Conservation (phyloP, 2,113 vertebrate genomes). For the Trematocara unimaculatum region DNA sequence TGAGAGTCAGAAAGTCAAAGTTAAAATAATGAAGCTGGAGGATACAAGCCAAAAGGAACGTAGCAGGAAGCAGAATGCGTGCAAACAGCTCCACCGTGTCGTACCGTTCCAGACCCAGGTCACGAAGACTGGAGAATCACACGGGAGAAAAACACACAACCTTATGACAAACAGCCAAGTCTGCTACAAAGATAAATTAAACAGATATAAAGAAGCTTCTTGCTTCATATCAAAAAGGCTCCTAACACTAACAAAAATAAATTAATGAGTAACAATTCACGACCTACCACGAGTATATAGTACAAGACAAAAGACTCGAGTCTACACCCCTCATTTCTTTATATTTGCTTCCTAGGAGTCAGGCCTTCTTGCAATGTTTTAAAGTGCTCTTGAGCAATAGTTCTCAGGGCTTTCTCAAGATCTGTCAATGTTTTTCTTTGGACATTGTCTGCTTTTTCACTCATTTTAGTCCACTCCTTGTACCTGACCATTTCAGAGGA, state of each 20-base stretch:
- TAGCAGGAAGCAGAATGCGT: slow-evolving; percentile 68
- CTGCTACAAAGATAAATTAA: neutral
- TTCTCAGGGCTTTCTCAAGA: neutral
- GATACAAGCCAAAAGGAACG: slow-evolving; percentile 74
- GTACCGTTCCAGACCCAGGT: slow-evolving; percentile 72
- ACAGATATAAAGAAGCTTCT: neutral
- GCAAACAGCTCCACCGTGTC: slow-evolving; percentile 68
- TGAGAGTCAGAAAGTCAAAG: slow-evolving; percentile 72
- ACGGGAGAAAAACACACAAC: neutral
- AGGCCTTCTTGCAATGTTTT: neutral
- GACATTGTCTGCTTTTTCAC: neutral
- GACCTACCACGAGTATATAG: neutral
- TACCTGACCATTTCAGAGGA: neutral
- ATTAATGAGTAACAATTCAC: neutral
- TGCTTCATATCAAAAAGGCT: neutral
- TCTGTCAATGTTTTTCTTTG: neutral
- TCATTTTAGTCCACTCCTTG: neutral
- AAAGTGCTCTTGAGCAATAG: neutral
- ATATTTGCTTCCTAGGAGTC: neutral
- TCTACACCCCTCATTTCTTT: neutral
- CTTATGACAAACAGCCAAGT: neutral
- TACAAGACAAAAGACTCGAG: neutral
- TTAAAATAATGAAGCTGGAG: slow-evolving; percentile 78
- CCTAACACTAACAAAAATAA: neutral
- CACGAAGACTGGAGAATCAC: slow-evolving; percentile 58